Evolutionary conservation across 1,140 invertebrate species (phyloP).

Genomic region (Teleogryllus occipitalis): DNA sequence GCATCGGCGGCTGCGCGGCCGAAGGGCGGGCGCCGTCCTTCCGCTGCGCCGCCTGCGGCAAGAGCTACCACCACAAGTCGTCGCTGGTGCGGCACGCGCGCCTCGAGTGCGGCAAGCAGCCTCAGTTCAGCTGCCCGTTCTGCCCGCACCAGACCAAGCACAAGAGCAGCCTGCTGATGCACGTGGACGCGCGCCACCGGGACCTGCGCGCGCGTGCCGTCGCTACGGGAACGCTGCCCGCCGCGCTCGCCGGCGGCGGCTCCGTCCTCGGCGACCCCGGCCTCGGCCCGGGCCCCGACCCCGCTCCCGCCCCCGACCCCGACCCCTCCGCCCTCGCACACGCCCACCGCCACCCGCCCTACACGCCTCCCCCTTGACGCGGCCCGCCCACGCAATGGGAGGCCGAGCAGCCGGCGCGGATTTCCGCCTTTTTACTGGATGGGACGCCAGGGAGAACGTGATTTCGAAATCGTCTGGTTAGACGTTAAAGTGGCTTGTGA

Average conservation of each 20-base stretch:
- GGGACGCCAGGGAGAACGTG: too few relatives aligned
- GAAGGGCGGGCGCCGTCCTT: conserved; percentile 17
- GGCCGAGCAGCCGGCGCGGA: too few relatives aligned
- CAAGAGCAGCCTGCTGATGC: conserved; percentile 27
- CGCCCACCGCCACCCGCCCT: too few relatives aligned
- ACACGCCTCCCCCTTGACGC: neutral
- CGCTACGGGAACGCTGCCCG: conserved; percentile 18
- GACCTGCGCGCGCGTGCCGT: neutral
- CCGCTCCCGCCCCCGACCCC: too few relatives aligned
- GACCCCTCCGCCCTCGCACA: neutral
- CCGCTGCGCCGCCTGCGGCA: conserved; percentile 38
- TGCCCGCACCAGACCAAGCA: conserved; percentile 32
- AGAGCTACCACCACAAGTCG: conserved; percentile 41
- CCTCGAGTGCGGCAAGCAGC: conserved; percentile 44
- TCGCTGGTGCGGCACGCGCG: conserved; percentile 45
- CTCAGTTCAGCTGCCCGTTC: conserved; percentile 39
- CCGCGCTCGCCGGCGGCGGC: neutral
- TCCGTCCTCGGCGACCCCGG: too few relatives aligned
- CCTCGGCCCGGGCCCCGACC: too few relatives aligned
- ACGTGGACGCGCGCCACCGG: conserved; percentile 21
- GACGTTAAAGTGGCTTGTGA: too few relatives aligned
- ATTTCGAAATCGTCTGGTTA: too few relatives aligned
- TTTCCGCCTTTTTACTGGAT: too few relatives aligned
- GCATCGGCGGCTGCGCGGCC: too few relatives aligned
- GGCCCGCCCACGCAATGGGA: too few relatives aligned